Evolutionary conservation across 2,888 invertebrate genomes (phyloP), one percentile per base, ranked within the genome.

Genomic region (Philonicus albiceps): DNA sequence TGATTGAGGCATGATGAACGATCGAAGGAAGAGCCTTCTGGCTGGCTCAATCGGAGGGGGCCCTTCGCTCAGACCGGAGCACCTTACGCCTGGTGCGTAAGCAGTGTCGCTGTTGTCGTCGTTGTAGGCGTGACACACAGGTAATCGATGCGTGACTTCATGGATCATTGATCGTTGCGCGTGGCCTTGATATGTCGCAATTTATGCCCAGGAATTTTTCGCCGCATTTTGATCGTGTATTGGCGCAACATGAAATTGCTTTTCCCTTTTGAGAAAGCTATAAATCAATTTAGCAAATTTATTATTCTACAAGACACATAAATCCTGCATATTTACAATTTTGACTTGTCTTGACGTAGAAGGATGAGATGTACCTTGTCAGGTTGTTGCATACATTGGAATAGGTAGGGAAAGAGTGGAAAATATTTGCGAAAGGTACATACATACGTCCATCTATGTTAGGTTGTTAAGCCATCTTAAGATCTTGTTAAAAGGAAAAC

Each of bases 1-100:
- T 83, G 81, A 83, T 83, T 64, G 81, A 83, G 11, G 34, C 53
- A 13, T 81, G 53, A 55, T 81, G 53, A 78, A 78, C 31, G 78
- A 16, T 27, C 43, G 19, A 31, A 40, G 16, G 19, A 31, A 40
- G 16, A 27, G 22, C 40, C 7, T 76, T n/a, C 19, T n/a, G n/a
- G 40, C n/a, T 27, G n/a, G 43, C 37, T 7, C 43, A 6, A 22
- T 22, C 40, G 4, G 49, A 43, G 22, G 2, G 2, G 64, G 64
- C 64, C 64, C 27, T 64, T 64, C 27, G 64, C 64, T 49, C 49
- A 11, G 64, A 11, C 27, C 11, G 8, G 64, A 64, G 64, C 27
- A 7, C 22, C 22, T 55, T 22, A 22, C n/a, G 55, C 55, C 55
- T 55, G 55, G 55, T 22, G 22, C 55, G 55, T 22, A 64, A 4